Evolutionary conservation across 1,140 invertebrate species (phyloP).

Genomic region (Polypedilum pembai): DNA sequence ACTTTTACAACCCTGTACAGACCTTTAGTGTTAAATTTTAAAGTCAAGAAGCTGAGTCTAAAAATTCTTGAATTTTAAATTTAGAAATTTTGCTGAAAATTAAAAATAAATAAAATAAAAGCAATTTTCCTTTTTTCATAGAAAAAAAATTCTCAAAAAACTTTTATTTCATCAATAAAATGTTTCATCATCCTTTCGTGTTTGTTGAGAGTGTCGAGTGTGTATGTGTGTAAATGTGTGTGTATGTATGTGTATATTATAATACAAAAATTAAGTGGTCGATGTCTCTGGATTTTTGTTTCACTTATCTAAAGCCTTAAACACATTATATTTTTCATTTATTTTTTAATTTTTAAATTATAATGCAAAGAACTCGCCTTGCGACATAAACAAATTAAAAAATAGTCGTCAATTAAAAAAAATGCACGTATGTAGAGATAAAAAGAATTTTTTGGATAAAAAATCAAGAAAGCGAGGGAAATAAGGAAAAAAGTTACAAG

Average conservation of each 20-base stretch:
- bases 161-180: not conserved
- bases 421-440: conserved; percentile 4
- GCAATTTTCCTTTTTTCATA: conserved; percentile 17
- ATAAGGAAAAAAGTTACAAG: too few species aligned
- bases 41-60: not conserved
- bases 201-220: not conserved
- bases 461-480: not conserved
- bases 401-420: conserved; percentile 2
- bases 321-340: conserved; percentile 8
- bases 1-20: not conserved
- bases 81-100: not conserved
- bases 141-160: conserved; percentile 15
- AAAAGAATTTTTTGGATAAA: not conserved
- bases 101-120: not conserved
- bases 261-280: not conserved
- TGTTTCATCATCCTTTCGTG: not conserved
- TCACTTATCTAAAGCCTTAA: conserved; percentile 23
- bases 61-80: too few species aligned
- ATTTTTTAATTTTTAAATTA: not conserved
- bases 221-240: not conserved
- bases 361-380: too few species aligned
- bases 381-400: not conserved
- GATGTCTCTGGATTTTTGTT: not conserved
- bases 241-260: not conserved
- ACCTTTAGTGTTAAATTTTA: not conserved